Base-by-base conservation (phyloP, 2,113 vertebrate species). In the Charadrius vociferus region DNA sequence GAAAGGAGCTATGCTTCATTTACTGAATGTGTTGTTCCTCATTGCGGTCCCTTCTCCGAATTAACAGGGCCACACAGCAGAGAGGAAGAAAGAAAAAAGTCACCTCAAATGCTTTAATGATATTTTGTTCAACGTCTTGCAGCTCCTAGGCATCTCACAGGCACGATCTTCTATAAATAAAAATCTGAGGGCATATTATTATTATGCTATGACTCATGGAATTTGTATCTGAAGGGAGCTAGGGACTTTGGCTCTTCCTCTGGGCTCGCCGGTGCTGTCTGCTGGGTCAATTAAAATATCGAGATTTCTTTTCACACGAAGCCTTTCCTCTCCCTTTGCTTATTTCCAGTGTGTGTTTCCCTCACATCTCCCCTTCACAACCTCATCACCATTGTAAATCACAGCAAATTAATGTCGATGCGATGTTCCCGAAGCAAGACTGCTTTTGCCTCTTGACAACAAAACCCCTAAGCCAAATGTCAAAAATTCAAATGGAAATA, bases 141-240 rank as follows among this genome's bases (percentile, higher is more conserved):
- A 83, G 78, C 81, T 93, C 72, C 53, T 9, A 80, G 94, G 88
- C 74, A 81, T 41, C 34, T 92, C 71, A 52, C 1, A 67, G 62
- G 37, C 88, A 90, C 4, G 6, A 6, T 39, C 78, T 82, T 85
- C 94, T 82, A 63, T 63, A 88, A 94, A 95, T 96, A 93, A 90
- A 84, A 73, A 53, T 7, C 26, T 27, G 90, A 79, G 56, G 78
- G 56, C 81, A 71, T 39, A 27, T 75, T 68, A 77, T 74, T 71
- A 75, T 67, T 34, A 41, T 29, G 68, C 78, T 62, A 3, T 91
- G 96, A 93, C 82, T 95, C 95, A 65, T 10, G 85, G 56, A 93
- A 90, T 85, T 27, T 75, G 59, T 70, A 65, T 88, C 95, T 87
- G 88, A 63, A 41, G 87, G 89, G 91, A 94, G 68, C 43, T 22